A percentile compares a stretch with the other conserved stretches of the same genome.
Conservation (phyloP, 92 coral and sea anemone species). For the Paragorgia papillata region DNA sequence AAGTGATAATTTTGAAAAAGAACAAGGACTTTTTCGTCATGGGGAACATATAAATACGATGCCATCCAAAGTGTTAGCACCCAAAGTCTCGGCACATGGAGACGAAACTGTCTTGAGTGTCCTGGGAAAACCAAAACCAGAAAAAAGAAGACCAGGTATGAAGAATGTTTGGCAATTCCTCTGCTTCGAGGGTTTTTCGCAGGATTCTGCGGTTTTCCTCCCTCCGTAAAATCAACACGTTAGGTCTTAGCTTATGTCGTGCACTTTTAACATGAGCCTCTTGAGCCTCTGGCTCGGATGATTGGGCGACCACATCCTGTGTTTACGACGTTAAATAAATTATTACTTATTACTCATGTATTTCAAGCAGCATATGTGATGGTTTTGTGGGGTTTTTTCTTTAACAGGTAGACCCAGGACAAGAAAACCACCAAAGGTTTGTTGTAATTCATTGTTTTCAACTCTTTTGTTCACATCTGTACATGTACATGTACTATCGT, state of each 20-base stretch:
- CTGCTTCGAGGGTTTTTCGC: no score
- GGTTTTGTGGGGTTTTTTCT: neutral
- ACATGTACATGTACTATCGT: neutral
- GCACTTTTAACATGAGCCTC: no score
- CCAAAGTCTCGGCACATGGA: slow-evolving; percentile 1
- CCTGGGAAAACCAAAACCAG: slow-evolving; percentile 25
- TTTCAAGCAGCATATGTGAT: no score
- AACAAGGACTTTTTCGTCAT: no score
- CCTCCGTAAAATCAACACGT: no score
- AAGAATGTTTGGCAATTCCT: neutral
- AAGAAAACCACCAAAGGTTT: slow-evolving; percentile 39
- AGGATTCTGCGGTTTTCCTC: no score
- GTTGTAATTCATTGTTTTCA: neutral
- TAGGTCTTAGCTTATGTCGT: no score
- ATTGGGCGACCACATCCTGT: no score
- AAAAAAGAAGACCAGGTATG: slow-evolving; percentile 32
- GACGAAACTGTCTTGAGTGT: neutral
- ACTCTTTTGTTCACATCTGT: neutral
- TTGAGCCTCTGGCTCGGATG: no score
- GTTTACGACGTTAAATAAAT: no score
- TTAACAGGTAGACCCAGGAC: slow-evolving; percentile 37
- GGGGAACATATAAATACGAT: neutral
- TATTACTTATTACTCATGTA: no score
- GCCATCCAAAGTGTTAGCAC: no score
- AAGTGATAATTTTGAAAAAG: slow-evolving; percentile 15